phyloP scores from a whole-genome alignment of 2,113 vertebrate species.

The Microtus ochrogaster region DNA sequence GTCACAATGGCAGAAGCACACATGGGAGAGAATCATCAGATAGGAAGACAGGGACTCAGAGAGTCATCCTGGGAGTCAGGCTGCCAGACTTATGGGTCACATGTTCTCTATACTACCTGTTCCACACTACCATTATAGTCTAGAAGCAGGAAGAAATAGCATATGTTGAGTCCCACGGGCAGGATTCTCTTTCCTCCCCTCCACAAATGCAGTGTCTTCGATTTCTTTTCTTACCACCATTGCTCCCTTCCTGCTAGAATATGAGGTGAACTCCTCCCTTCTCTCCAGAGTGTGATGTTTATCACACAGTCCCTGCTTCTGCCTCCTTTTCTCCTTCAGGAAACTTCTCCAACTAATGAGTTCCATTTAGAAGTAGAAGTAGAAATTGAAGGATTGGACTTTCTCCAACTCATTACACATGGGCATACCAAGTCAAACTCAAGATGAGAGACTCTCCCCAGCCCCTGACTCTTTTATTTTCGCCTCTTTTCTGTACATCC shows the following conservation, averaged over 20 bases:
- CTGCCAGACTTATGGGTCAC: background rate
- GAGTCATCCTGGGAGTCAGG: too few species aligned
- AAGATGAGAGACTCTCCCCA: background rate
- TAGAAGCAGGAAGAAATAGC: background rate
- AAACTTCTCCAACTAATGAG: slow-evolving; percentile 27
- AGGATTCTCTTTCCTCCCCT: background rate
- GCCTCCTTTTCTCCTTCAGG: background rate
- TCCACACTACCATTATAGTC: accelerated
- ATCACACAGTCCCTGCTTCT: background rate
- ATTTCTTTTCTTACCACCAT: too few species aligned
- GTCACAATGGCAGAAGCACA: background rate
- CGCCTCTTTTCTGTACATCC: slow-evolving; percentile 19
- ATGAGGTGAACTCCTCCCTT: background rate
- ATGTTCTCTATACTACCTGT: background rate
- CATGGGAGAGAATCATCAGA: background rate
- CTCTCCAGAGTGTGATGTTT: background rate
- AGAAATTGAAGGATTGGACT: slow-evolving; percentile 1
- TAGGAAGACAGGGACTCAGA: background rate
- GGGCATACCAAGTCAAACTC: slow-evolving; percentile 12
- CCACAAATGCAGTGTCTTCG: background rate
- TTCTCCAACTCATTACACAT: slow-evolving; percentile 22
- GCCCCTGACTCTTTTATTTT: slow-evolving; percentile 42
- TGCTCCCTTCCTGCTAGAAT: background rate
- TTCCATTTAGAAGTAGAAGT: slow-evolving; percentile 61
- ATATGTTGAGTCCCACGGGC: background rate